Conservation (phyloP, 2,797 vertebrate genomes). For the Ceryle rudis region DNA sequence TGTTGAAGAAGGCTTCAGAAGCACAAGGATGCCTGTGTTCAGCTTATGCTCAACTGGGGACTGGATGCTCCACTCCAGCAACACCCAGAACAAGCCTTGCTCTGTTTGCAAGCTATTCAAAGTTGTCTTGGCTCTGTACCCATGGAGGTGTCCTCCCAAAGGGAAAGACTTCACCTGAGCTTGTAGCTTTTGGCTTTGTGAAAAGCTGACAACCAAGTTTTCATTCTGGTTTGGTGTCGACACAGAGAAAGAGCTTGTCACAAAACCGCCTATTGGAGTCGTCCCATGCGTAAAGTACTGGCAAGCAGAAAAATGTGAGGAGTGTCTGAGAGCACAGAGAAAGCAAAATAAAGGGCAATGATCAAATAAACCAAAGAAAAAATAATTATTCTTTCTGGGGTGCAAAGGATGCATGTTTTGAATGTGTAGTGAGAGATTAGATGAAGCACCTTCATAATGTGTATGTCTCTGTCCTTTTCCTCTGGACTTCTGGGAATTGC, state of each 20-base stretch:
- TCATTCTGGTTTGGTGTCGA: neutral
- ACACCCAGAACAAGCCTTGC: neutral
- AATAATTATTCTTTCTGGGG: neutral
- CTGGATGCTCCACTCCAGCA: neutral
- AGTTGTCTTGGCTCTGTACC: neutral
- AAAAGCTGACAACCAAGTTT: neutral
- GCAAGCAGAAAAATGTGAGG: neutral
- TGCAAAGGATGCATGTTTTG: neutral
- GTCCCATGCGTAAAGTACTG: neutral
- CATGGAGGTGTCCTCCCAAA: neutral
- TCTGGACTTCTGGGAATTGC: neutral
- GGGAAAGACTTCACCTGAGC: neutral
- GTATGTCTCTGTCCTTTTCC: neutral
- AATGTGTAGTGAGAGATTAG: neutral
- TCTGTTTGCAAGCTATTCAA: neutral
- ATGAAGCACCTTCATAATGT: neutral
- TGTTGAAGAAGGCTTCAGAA: constrained; percentile 7
- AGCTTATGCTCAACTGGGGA: neutral
- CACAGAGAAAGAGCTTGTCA: neutral
- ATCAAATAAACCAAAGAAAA: neutral
- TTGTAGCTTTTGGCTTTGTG: constrained; percentile 23
- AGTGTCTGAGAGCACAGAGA: neutral
- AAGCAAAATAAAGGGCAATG: neutral
- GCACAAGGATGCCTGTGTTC: neutral
- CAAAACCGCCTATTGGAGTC: neutral